phyloP scores from a whole-genome alignment of 2,888 invertebrate species.

The Oscheius myriophilus region DNA sequence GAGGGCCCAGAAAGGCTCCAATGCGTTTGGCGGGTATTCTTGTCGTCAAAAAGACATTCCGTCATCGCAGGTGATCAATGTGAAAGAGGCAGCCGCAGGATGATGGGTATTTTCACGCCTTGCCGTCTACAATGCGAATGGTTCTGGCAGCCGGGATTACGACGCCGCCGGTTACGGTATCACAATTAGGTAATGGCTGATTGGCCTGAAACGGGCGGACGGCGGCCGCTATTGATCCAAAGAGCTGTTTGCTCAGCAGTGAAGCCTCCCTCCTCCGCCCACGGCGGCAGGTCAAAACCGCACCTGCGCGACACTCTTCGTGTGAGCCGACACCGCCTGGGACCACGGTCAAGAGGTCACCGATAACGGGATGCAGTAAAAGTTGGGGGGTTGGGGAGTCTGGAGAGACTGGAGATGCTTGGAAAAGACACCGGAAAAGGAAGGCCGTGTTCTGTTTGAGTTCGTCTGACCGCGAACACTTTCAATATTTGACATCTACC shows the following conservation, averaged over 20 bases:
- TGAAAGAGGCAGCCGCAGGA: slow-evolving; percentile 2
- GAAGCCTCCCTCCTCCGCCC: slow-evolving; percentile 12
- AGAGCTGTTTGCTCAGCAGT: slow-evolving; percentile 30
- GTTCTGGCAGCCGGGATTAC: slow-evolving; percentile 21
- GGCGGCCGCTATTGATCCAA: slow-evolving; percentile 31
- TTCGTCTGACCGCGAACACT: slow-evolving; percentile 27
- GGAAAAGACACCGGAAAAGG: slow-evolving; percentile 6
- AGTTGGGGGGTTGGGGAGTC: not conserved
- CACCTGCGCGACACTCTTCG: not conserved
- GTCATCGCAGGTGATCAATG: slow-evolving; percentile 14
- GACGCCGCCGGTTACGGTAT: slow-evolving; percentile 26
- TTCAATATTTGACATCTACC: slow-evolving; percentile 31
- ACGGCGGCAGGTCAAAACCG: slow-evolving; percentile 26
- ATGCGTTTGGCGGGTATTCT: too few species aligned
- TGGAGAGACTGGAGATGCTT: not conserved
- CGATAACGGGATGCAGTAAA: not conserved
- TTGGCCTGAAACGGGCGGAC: slow-evolving; percentile 23
- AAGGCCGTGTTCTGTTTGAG: slow-evolving; percentile 22
- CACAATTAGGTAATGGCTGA: slow-evolving; percentile 32
- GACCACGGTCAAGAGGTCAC: slow-evolving; percentile 26
- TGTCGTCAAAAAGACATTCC: not conserved
- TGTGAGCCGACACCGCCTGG: not conserved
- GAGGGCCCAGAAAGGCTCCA: too few species aligned
- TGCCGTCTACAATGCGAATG: slow-evolving; percentile 7
- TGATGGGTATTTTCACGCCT: slow-evolving; percentile 7